Evolutionary conservation across 1,140 invertebrate genomes (phyloP), one percentile per base, ranked within the genome.

Genomic region (Hormaphis cornu): DNA sequence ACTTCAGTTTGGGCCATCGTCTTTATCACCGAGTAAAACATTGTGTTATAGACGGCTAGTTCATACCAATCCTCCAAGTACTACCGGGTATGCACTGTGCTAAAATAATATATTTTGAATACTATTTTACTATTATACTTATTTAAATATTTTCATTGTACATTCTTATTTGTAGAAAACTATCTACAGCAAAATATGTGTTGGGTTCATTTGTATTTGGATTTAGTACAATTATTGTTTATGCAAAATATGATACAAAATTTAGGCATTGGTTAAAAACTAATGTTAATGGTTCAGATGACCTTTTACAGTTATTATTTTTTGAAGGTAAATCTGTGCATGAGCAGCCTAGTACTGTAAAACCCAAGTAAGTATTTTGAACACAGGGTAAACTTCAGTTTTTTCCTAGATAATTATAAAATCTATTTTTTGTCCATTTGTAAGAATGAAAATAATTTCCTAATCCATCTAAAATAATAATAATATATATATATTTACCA

Each of bases 211-310:
- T 66, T 4, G 9, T 66, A 33, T 66, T 86, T 69, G 83, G 82
- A 52, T 75, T 76, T n/a, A 72, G 79, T 70, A 79, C 78, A 33
- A 72, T 80, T 72, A 74, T 82, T 69, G 73, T 76, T 3, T 86
- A 85, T 75, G 86, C 84, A 28, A 89, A 87, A 80, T 85, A 83
- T 73, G 84, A 88, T 76, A 80, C 82, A 50, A 83, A 86, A 50
- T 85, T 88, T 72, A 81, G 87, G 71, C 81, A 83, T 74, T 82
- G 79, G 75, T 75, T 89, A 4, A 83, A 84, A 74, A 79, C 82
- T 42, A 87, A 87, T 78, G 81, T 83, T 40, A 88, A 88, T 63
- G 85, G 83, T 54, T 83, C 84, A 2, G 85, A 89, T 73, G 76
- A 82, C 22, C 77, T 87, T n/a, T 82, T 90, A 46, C 83, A 84